These are phyloP conservation scores for Cheilosia impressa DNA, from an alignment of 2,888 invertebrate species.

Conservation along the genomic window DNA sequence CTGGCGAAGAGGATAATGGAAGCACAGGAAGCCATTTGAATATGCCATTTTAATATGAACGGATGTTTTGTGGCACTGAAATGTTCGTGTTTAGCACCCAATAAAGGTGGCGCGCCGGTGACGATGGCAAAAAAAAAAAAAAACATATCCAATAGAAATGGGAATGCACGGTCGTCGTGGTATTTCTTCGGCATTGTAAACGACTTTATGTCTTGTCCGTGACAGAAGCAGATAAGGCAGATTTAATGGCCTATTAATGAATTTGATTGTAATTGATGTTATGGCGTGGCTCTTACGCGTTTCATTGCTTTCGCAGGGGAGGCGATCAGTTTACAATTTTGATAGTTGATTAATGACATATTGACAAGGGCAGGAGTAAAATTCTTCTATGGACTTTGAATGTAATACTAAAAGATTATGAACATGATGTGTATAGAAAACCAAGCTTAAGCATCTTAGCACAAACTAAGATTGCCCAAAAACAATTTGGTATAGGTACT, in stretches of 20 bases:
- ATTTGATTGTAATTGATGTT: constrained; percentile 71
- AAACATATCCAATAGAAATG: constrained; percentile 23
- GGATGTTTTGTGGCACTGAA: constrained; percentile 61
- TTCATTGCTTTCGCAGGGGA: constrained; percentile 43
- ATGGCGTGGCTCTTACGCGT: constrained; percentile 50
- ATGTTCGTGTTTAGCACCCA: constrained; percentile 66
- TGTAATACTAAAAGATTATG: too few species aligned
- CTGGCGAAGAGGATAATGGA: constrained; percentile 64
- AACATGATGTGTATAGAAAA: too few species aligned
- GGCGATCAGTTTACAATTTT: constrained; percentile 46
- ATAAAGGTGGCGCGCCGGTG: constrained; percentile 42
- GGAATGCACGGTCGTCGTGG: constrained; percentile 1
- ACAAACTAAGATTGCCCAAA: too few species aligned
- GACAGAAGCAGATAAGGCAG: constrained; percentile 69
- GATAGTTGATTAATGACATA: constrained; percentile 39
- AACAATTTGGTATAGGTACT: too few species aligned
- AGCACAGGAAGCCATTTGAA: constrained; percentile 66
- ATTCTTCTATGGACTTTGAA: too few species aligned
- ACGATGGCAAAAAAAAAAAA: constrained; percentile 12
- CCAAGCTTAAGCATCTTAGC: too few species aligned
- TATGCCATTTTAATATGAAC: constrained; percentile 67
- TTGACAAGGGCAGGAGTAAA: not conserved
- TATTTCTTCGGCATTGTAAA: constrained; percentile 50
- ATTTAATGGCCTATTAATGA: constrained; percentile 72
- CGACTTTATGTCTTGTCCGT: constrained; percentile 71